Base-by-base conservation (phyloP, 2,888 invertebrate genomes). In the Hydropsyche betteni region DNA sequence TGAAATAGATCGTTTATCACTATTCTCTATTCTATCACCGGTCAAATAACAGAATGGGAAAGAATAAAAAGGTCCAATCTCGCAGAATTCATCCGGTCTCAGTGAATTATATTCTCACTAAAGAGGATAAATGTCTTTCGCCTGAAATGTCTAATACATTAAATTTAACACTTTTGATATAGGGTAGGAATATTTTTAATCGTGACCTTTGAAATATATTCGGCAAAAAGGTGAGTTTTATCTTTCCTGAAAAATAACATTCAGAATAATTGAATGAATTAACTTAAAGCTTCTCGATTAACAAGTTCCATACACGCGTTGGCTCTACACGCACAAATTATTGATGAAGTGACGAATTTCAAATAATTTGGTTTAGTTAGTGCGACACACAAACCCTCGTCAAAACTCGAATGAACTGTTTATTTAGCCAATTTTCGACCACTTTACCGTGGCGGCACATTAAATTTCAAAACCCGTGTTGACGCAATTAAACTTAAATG, bases 1-100 rank as follows among this genome's bases (percentile, higher is more conserved):
- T 50, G 75, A 69, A 75, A 75, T 74, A 64, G 74, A 78, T 76
- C 77, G 75, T 79, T 79, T 76, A 79, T 79, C 79, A 77, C 75
- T 72, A 64, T 70, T 68, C 50, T 76, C 71, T 75, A 74, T 77
- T 77, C 78, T 74, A 77, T 78, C 78, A 75, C 64, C 58, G 77
- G 77, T 75, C 75, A 77, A 78, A 78, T 75, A 78, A 75, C 68
- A 78, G 72, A 51, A 74, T 68, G 44, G 61, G 76, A 69, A 74
- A 74, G 69, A 76, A 76, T 76, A 71, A 76, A 76, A 76, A 76
- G 76, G 73, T 73, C 73, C 76, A 55, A 68, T 73, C 72, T 72
- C 73, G 24, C 68, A 38, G 55, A 73, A 76, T 76, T 72, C 73
- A 76, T 76, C 76, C 72, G 73, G 72, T 75, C 72, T 44, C 44